Evolutionary conservation across 1,140 invertebrate species (phyloP).

Genomic region (Pseudomyrmex cubaensis): DNA sequence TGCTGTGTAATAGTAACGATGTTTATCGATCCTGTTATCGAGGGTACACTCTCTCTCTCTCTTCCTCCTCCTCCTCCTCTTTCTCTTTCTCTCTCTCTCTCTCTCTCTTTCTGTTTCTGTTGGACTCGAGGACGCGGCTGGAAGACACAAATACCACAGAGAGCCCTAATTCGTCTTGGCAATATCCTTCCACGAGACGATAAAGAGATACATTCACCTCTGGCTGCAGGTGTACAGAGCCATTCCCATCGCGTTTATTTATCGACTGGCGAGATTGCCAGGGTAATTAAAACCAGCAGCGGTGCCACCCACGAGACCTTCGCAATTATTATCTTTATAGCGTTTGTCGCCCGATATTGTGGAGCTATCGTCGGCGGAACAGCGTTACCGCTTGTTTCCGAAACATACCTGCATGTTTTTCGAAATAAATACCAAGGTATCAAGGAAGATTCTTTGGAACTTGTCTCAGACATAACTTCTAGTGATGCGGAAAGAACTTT

Average conservation of each 20-base stretch:
- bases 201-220: conserved; percentile 45
- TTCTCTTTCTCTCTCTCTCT: conserved; percentile 11
- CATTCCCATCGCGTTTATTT: conserved; percentile 34
- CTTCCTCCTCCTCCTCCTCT: conserved; percentile 60
- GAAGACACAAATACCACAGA: conserved; percentile 70
- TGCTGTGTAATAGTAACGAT: conserved; percentile 82
- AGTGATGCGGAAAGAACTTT: no score
- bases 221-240: conserved; percentile 19
- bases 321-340: conserved; percentile 58
- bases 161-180: conserved; percentile 61
- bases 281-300: conserved; percentile 42
- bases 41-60: conserved; percentile 69
- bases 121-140: conserved; percentile 60
- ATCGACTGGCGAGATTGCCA: conserved; percentile 45
- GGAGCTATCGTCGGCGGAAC: conserved; percentile 1
- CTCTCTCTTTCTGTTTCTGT: conserved; percentile 4
- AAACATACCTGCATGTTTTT: background rate
- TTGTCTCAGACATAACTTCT: no score
- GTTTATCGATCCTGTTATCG: conserved; percentile 84
- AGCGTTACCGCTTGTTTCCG: conserved; percentile 10
- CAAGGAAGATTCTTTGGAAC: no score
- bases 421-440: no score
- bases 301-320: conserved; percentile 26
- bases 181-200: conserved; percentile 52
- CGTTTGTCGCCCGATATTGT: conserved; percentile 39